phyloP scores from a whole-genome alignment of 2,113 vertebrate species.

The Ia io region DNA sequence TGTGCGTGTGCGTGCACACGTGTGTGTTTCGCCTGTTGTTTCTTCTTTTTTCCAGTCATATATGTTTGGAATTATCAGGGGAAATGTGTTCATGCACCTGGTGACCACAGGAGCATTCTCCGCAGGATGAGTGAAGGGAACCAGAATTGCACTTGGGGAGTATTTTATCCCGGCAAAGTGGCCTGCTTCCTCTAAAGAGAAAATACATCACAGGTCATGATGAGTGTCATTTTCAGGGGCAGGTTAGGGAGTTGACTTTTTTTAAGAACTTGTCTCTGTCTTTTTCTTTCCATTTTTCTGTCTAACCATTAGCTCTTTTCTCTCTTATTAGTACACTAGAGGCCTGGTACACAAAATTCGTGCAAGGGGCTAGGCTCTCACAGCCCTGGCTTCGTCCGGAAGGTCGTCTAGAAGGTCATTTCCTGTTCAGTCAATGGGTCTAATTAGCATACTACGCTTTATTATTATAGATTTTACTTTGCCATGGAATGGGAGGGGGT shows the following conservation, averaged over 20 bases:
- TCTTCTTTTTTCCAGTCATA: neutral
- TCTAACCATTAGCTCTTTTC: neutral
- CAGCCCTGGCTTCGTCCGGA: too few species aligned
- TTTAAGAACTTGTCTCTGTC: neutral
- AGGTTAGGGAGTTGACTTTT: neutral
- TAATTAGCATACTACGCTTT: too few species aligned
- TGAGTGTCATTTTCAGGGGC: neutral
- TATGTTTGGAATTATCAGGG: neutral
- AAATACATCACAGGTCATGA: neutral
- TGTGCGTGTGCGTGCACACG: accelerated
- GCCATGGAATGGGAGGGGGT: neutral
- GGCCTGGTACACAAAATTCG: too few species aligned
- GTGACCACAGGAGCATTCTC: neutral
- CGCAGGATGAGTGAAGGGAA: neutral
- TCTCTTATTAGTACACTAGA: neutral
- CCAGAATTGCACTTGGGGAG: neutral
- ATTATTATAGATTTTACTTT: neutral
- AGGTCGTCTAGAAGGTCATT: too few species aligned
- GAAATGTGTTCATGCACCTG: neutral
- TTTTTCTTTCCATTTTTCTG: neutral
- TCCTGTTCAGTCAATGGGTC: too few species aligned
- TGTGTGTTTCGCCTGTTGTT: neutral
- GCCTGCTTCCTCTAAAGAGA: neutral
- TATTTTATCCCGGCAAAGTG: neutral
- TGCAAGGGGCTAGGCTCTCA: too few species aligned